Percentiles rank a stretch among this genome's conserved stretches.
phyloP scores from a whole-genome alignment of 2,797 vertebrate species.

The Selene dorsalis region DNA sequence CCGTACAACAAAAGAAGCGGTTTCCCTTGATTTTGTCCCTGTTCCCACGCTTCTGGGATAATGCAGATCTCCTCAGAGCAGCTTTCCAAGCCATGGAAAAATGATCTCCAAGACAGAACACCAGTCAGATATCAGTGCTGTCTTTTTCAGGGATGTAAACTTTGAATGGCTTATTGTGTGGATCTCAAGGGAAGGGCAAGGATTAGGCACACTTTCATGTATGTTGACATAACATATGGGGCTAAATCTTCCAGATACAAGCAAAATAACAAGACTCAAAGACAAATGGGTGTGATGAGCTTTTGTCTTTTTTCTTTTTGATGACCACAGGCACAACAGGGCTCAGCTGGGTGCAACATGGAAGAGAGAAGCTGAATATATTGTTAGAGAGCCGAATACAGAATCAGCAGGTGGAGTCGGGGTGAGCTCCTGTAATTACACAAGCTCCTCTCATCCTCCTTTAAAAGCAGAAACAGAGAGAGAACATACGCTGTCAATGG shows the following conservation, averaged over 20 bases:
- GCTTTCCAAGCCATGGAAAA: neutral
- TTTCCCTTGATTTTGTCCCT: neutral
- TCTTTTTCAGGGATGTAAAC: neutral
- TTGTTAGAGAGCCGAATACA: neutral
- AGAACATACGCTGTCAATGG: neutral
- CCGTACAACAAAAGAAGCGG: neutral
- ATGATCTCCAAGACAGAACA: neutral
- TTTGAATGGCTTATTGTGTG: neutral
- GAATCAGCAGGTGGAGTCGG: constrained; percentile 8
- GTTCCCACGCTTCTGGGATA: neutral
- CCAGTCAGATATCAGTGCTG: neutral
- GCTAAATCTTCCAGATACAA: neutral
- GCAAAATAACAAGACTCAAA: neutral
- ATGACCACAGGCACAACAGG: neutral
- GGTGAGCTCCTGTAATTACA: neutral
- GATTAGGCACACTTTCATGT: neutral
- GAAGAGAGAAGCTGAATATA: constrained; percentile 7
- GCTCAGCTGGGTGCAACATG: neutral
- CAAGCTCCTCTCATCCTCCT: neutral
- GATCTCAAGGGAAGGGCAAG: neutral
- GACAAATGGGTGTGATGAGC: neutral
- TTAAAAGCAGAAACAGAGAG: neutral
- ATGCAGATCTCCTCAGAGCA: neutral
- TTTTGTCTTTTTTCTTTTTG: neutral
- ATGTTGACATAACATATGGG: neutral